Evolutionary conservation across 2,888 invertebrate species (phyloP), one percentile per base, ranked within the genome.

Genomic region (Campoplex capitator): DNA sequence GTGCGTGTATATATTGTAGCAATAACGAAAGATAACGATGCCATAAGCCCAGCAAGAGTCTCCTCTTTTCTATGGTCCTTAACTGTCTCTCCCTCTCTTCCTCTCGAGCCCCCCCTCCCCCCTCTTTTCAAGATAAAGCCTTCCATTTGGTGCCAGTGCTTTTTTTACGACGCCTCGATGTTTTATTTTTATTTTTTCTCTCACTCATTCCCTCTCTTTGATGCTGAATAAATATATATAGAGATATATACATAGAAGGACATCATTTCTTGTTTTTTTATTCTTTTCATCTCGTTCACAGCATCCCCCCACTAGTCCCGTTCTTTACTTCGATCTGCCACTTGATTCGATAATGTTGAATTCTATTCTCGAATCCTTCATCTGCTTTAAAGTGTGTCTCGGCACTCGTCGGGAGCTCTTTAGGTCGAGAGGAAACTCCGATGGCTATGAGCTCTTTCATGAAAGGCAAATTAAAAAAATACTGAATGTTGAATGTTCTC

Each of bases 21-120:
- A 83, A 83, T 79, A 83, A 83, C 83, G 65, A 74, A 51, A 83
- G 85, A 86, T 86, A 86, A 86, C 75, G 85, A 85, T 74, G 75
- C 83, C 79, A 80, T 83, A 80, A 83, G 83, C 83, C 70, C 68
- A 56, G 48, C 35, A 48, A 77, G 73, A 83, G 84, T 65, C 86
- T 86, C 84, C 88, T 75, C 77, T 89, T 79, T 83, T 73, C 45
- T 68, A 51, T 78, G 48, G 48, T 23, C 51, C 75, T 88, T 85
- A 86, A 89, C 88, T 86, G 83, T 42, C 42, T 42, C 51, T 78
- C 51, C 70, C 23, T 48, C 56, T 32, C 32, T 45, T 28, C 78
- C 28, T 74, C 51, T 38, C n/a, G 23, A 28, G 45, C 62, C 62
- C 38, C 62, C 38, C 18, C 32, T 23, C 23, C 23, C 23, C 23